Evolutionary conservation across 2,888 invertebrate species (phyloP).

Genomic region (Calameuta filiformis): DNA sequence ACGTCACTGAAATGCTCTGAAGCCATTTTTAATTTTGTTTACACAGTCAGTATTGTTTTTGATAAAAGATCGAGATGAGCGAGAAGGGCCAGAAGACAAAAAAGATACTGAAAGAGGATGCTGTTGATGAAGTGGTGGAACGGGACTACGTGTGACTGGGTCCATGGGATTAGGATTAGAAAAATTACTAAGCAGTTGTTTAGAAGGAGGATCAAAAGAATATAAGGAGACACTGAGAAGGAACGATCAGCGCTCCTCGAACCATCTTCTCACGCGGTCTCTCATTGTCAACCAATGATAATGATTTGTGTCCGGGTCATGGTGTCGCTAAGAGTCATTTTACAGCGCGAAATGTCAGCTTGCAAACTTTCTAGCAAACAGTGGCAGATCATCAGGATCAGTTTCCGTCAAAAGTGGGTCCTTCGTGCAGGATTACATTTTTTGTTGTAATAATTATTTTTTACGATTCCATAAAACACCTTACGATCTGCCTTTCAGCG

Average conservation of each 20-base stretch:
- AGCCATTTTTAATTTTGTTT: not conserved
- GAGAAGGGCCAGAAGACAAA: not conserved
- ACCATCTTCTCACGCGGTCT: slow-evolving; percentile 7
- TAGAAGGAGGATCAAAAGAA: not conserved
- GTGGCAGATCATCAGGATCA: not conserved
- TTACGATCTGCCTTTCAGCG: not conserved
- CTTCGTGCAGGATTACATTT: not conserved
- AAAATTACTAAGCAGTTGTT: slow-evolving; percentile 1
- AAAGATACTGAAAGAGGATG: not conserved
- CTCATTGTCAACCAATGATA: not conserved
- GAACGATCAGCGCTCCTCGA: not conserved
- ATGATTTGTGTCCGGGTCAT: not conserved
- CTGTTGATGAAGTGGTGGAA: not conserved
- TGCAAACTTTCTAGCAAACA: not conserved
- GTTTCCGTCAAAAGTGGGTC: not conserved
- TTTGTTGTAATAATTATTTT: not conserved
- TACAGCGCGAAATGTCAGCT: not conserved
- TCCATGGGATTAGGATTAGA: slow-evolving; percentile 9
- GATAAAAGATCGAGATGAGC: not conserved
- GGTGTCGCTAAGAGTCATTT: not conserved
- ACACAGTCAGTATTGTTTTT: not conserved
- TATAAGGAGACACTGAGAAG: not conserved
- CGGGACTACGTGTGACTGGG: not conserved
- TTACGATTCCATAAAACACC: not conserved
- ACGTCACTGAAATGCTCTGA: not conserved